Conservation (phyloP, 2,113 vertebrate species). For the Trematocara nigrifrons region DNA sequence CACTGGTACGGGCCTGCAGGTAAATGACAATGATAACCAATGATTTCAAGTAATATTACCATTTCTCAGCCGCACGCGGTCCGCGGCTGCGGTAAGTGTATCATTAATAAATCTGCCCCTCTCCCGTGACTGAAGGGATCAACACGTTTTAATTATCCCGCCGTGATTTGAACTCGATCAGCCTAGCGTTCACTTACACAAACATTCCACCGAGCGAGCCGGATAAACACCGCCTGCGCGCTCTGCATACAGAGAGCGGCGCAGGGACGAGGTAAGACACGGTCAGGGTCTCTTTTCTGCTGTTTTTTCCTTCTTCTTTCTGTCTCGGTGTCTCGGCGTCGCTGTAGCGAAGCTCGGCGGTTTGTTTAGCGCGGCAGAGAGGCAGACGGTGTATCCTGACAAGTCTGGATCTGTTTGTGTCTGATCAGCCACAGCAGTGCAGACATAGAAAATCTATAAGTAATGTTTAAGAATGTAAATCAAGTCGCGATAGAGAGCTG, state of each 20-base stretch:
- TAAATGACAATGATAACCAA: conserved; percentile 62
- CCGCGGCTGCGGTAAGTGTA: conserved; percentile 51
- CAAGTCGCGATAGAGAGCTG: background rate
- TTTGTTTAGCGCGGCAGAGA: conserved; percentile 32
- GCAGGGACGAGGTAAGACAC: conserved; percentile 33
- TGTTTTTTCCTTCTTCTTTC: background rate
- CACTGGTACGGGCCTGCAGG: conserved; percentile 60
- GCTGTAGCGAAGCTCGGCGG: background rate
- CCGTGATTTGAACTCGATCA: conserved; percentile 63
- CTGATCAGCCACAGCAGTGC: conserved; percentile 22
- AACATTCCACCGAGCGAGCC: conserved; percentile 49
- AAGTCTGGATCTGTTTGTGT: conserved; percentile 47
- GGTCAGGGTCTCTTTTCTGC: background rate
- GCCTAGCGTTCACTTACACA: conserved; percentile 55
- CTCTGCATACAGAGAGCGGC: conserved; percentile 42
- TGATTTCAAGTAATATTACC: conserved; percentile 64
- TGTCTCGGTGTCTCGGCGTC: conserved; percentile 20
- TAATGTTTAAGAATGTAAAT: background rate
- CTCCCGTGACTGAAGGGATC: conserved; percentile 69
- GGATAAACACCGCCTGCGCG: conserved; percentile 52
- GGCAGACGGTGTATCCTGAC: conserved; percentile 41
- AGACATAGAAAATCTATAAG: conserved; percentile 25
- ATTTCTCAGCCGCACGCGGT: conserved; percentile 40
- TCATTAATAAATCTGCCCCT: conserved; percentile 67
- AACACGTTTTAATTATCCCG: conserved; percentile 71